Evolutionary conservation across 2,888 invertebrate genomes (phyloP).

Genomic region (Epiblema foenella): DNA sequence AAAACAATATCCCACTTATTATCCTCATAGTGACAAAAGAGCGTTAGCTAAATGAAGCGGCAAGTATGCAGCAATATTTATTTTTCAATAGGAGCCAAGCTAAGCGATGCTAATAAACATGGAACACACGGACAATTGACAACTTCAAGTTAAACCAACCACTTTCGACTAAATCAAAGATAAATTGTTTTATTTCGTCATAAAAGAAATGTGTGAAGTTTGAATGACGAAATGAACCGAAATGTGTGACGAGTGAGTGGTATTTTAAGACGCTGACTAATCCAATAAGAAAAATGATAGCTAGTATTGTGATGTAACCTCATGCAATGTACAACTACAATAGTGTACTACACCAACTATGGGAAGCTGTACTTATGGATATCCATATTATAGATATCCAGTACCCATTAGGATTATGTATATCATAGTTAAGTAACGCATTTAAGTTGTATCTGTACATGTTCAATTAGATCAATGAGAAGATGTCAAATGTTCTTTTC

Average conservation of each 20-base stretch:
- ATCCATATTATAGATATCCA: neutral
- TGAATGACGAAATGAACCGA: neutral
- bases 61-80: neutral
- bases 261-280: conserved; percentile 1
- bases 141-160: neutral
- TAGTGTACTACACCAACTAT: too few species aligned
- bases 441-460: neutral
- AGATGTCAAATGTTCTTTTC: conserved; percentile 13
- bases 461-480: too few species aligned
- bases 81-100: conserved; percentile 1
- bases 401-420: too few species aligned
- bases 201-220: neutral
- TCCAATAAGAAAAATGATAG: neutral
- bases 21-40: neutral
- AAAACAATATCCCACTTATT: neutral
- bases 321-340: conserved; percentile 5
- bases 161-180: neutral
- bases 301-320: neutral
- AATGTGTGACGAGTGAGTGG: neutral
- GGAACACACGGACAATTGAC: conserved; percentile 17
- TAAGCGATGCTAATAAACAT: conserved; percentile 10
- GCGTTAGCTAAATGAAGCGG: neutral
- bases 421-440: neutral
- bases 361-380: neutral
- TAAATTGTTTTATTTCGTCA: conserved; percentile 9